Evolutionary conservation across 2,113 vertebrate species (phyloP).

Genomic region (Gymnobelideus leadbeateri): DNA sequence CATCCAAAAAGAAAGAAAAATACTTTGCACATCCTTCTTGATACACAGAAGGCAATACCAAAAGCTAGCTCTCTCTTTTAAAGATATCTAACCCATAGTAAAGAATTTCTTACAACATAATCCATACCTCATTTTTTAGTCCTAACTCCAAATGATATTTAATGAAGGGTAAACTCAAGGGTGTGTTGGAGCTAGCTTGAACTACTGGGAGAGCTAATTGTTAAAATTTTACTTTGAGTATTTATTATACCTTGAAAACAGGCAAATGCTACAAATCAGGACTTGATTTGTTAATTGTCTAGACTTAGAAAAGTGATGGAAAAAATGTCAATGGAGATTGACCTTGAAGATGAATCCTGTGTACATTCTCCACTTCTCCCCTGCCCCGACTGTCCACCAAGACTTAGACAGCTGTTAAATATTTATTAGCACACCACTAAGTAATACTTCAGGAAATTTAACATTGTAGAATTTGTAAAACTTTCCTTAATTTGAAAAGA

Average conservation of each 20-base stretch:
- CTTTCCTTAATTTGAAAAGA: background rate
- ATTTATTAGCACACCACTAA: background rate
- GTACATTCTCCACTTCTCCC: background rate
- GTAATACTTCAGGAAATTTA: background rate
- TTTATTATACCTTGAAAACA: background rate
- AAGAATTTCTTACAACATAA: background rate
- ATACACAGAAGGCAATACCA: background rate
- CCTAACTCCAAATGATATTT: background rate
- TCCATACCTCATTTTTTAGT: background rate
- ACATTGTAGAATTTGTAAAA: background rate
- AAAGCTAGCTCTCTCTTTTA: background rate
- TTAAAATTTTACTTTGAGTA: background rate
- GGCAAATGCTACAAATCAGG: background rate
- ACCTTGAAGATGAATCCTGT: background rate
- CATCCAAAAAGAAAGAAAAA: background rate
- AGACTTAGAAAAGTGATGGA: background rate
- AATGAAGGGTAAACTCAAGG: background rate
- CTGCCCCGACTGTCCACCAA: background rate
- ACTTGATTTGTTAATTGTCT: background rate
- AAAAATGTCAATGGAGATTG: background rate
- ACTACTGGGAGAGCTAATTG: background rate
- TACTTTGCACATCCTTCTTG: background rate
- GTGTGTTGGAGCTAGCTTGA: background rate
- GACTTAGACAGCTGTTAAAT: background rate
- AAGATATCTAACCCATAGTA: background rate